Evolutionary conservation across 1,140 invertebrate genomes (phyloP).

Genomic region (Orchesella cincta): DNA sequence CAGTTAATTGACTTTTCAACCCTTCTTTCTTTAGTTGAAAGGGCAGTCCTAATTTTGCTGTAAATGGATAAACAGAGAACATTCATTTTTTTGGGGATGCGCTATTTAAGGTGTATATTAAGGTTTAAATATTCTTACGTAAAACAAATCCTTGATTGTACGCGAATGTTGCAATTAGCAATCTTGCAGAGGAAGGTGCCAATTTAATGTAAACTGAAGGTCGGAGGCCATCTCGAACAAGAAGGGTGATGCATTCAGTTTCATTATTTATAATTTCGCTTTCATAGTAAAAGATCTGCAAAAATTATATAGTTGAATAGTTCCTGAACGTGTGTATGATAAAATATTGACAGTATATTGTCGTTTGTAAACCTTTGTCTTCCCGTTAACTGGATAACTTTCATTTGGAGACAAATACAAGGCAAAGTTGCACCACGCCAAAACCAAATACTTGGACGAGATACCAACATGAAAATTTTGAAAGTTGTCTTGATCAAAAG

Average conservation of each 20-base stretch:
- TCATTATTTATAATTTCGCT: background rate
- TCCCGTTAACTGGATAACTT: background rate
- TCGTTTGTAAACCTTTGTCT: no score
- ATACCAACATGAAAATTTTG: background rate
- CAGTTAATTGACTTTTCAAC: background rate
- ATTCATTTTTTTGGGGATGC: background rate
- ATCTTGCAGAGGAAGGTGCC: background rate
- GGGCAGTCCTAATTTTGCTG: background rate
- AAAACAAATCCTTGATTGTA: slow-evolving; percentile 8
- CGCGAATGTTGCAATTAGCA: background rate
- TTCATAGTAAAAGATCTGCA: background rate
- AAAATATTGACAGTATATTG: no score
- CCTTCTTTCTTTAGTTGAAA: background rate
- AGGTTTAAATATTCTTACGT: background rate
- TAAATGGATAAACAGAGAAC: background rate
- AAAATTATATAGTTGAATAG: no score
- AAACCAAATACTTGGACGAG: background rate
- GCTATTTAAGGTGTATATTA: background rate
- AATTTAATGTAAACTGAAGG: background rate
- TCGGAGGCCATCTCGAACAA: background rate
- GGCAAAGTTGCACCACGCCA: background rate
- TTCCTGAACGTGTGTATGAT: no score
- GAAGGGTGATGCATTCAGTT: background rate
- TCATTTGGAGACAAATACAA: background rate
- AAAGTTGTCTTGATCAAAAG: background rate